phyloP scores from a whole-genome alignment of 2,113 vertebrate genomes.

The Nyctibius bracteatus region DNA sequence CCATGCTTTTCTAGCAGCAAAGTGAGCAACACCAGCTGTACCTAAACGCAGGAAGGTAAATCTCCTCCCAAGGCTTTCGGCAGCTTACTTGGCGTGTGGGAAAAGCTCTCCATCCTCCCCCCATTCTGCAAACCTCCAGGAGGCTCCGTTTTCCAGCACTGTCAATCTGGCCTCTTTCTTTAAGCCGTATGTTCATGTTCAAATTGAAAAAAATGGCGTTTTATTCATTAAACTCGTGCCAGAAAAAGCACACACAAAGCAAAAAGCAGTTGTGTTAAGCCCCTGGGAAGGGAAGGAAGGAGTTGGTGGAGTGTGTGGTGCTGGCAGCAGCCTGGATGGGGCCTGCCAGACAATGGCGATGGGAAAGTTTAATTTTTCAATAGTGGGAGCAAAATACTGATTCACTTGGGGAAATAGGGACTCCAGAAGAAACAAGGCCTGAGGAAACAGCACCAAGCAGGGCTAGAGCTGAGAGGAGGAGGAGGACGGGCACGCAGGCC shows the following conservation, averaged over 20 bases:
- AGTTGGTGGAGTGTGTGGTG: background rate
- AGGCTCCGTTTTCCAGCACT: background rate
- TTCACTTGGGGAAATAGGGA: background rate
- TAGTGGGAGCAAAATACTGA: background rate
- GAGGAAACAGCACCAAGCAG: background rate
- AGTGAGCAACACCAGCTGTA: background rate
- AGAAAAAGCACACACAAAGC: background rate
- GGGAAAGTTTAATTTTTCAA: conserved; percentile 2
- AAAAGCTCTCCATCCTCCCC: background rate
- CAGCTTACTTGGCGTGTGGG: accelerated
- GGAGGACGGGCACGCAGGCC: background rate
- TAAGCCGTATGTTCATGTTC: background rate
- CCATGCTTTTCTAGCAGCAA: background rate
- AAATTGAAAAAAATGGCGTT: background rate
- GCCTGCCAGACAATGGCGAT: background rate
- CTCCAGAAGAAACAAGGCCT: background rate
- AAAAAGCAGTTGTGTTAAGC: background rate
- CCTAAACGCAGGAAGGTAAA: accelerated
- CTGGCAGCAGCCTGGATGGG: background rate
- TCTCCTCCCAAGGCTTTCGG: background rate
- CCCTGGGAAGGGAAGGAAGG: background rate
- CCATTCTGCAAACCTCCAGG: background rate
- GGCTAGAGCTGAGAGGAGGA: background rate
- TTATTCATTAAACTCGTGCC: background rate
- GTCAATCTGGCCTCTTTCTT: background rate